Conservation (phyloP, 2,797 vertebrate genomes). For the Numenius phaeopus region DNA sequence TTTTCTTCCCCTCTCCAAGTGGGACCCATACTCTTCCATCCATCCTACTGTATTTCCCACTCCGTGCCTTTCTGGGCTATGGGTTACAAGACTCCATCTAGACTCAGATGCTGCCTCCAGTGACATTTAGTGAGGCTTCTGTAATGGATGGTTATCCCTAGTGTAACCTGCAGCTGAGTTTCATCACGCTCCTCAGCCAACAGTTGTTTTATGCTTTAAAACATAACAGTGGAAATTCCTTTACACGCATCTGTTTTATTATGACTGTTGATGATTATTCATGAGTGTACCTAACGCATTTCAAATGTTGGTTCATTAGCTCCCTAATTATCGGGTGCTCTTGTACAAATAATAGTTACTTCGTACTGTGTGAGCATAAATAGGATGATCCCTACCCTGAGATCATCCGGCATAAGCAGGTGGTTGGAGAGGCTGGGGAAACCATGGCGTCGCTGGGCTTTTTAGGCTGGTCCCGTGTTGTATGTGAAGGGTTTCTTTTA, state of each 20-base stretch:
- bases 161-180: slow-evolving; percentile 52
- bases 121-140: slow-evolving; percentile 4
- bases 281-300: slow-evolving; percentile 52
- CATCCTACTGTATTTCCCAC: background rate
- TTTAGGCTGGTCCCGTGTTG: background rate
- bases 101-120: background rate
- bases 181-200: background rate
- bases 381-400: slow-evolving; percentile 43
- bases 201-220: slow-evolving; percentile 60
- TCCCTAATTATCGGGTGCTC: slow-evolving; percentile 66
- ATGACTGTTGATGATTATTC: slow-evolving; percentile 61
- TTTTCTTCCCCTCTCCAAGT: background rate
- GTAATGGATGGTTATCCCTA: background rate
- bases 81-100: background rate
- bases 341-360: slow-evolving; percentile 61
- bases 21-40: background rate
- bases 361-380: slow-evolving; percentile 27
- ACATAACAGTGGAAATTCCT: slow-evolving; percentile 37
- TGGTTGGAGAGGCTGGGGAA: slow-evolving; percentile 9
- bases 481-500: slow-evolving; percentile 3
- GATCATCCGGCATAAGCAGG: slow-evolving; percentile 18
- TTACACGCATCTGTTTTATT: slow-evolving; percentile 13
- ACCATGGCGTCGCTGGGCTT: background rate
- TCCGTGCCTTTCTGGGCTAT: background rate
- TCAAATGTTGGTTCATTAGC: slow-evolving; percentile 52